Conservation (phyloP, 2,888 invertebrate species). For the Candidula unifasciata region DNA sequence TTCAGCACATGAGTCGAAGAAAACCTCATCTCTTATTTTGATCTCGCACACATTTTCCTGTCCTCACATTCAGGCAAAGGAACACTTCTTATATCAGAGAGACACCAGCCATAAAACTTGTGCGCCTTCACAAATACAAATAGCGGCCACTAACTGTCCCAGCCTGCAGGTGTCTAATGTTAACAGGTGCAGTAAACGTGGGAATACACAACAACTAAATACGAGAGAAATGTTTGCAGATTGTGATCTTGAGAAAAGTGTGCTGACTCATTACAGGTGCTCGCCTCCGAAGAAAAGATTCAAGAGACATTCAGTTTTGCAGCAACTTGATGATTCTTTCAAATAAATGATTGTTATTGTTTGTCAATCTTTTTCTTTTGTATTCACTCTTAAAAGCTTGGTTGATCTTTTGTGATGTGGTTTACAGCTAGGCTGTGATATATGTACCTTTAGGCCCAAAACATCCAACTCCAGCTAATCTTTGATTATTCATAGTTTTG, state of each 20-base stretch:
- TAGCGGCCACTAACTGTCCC: not conserved
- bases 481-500: too few relatives aligned
- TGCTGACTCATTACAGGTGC: not conserved
- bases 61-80: not conserved
- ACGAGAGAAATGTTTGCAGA: not conserved
- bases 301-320: not conserved
- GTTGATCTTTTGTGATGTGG: too few relatives aligned
- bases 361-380: too few relatives aligned
- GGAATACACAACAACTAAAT: not conserved
- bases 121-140: not conserved
- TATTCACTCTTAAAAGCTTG: too few relatives aligned
- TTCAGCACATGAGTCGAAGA: not conserved
- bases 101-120: not conserved
- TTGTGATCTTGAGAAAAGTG: not conserved
- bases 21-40: not conserved
- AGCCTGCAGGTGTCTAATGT: not conserved
- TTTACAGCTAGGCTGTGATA: too few relatives aligned
- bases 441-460: too few relatives aligned
- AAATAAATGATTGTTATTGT: not conserved
- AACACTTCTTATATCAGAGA: not conserved
- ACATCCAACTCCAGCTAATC: too few relatives aligned
- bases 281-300: not conserved
- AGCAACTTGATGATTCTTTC: not conserved
- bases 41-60: slow-evolving; percentile 1
- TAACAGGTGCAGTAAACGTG: not conserved